phyloP scores from a whole-genome alignment of 1,140 invertebrate genomes.

The Epicauta chinensis region DNA sequence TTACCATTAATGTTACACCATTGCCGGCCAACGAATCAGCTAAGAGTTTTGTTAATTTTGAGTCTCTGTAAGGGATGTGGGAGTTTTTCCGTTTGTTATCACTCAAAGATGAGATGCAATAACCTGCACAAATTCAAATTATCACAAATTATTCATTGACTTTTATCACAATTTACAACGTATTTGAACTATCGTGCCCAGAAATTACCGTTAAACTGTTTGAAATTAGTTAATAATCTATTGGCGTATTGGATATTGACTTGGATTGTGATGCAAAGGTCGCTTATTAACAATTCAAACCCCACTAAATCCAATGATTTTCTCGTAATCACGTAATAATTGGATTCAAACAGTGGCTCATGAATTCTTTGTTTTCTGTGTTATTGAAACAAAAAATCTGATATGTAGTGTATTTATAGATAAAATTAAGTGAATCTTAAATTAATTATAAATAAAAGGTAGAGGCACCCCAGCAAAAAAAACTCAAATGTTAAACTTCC shows the following conservation, averaged over 20 bases:
- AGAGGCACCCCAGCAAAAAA: too few relatives aligned
- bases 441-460: too few relatives aligned
- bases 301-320: slow-evolving; percentile 5
- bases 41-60: slow-evolving; percentile 86
- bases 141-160: too few relatives aligned
- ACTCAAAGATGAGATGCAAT: slow-evolving; percentile 87
- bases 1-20: slow-evolving; percentile 88
- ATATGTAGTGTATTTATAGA: too few relatives aligned
- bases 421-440: too few relatives aligned
- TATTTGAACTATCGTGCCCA: not conserved
- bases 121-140: slow-evolving; percentile 54
- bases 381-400: too few relatives aligned
- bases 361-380: not conserved
- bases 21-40: slow-evolving; percentile 93
- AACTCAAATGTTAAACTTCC: too few relatives aligned
- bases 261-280: slow-evolving; percentile 3
- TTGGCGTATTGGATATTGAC: slow-evolving; percentile 4
- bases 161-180: too few relatives aligned
- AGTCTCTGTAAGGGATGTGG: slow-evolving; percentile 90
- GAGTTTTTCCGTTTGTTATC: slow-evolving; percentile 73
- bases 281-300: slow-evolving; percentile 3
- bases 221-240: slow-evolving; percentile 9
- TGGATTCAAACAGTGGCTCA: slow-evolving; percentile 2
- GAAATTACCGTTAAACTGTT: slow-evolving; percentile 4
- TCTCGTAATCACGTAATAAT: slow-evolving; percentile 5